Conservation (phyloP, 2,113 vertebrate species). For the Otolemur garnettii region DNA sequence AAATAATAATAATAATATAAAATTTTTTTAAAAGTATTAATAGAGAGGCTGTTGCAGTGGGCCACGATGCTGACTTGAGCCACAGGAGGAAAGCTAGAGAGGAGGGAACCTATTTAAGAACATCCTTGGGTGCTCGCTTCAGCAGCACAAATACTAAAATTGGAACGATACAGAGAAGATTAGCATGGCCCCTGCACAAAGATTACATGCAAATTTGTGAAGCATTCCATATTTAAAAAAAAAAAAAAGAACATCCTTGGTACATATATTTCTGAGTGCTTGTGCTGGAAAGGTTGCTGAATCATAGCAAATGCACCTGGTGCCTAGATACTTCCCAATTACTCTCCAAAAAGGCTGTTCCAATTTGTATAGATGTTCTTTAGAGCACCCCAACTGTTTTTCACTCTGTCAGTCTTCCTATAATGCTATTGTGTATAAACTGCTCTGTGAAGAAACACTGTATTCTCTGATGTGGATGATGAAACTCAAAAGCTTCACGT, state of each 20-base stretch:
- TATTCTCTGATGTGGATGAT: slow-evolving; percentile 34
- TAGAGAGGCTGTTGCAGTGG: background rate
- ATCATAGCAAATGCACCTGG: background rate
- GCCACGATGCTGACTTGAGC: background rate
- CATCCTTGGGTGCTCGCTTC: background rate
- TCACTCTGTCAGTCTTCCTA: background rate
- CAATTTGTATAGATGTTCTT: background rate
- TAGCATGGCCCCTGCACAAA: too few relatives aligned
- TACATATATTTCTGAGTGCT: background rate
- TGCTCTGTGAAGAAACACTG: background rate
- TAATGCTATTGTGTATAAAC: background rate
- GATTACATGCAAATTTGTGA: too few relatives aligned
- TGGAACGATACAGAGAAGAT: too few relatives aligned
- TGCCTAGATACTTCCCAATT: background rate
- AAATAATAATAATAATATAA: too few relatives aligned
- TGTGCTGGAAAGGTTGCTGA: background rate
- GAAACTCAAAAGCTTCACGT: slow-evolving; percentile 8
- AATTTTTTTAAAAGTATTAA: too few relatives aligned
- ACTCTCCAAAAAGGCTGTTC: background rate
- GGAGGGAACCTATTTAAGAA: background rate
- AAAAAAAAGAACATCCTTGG: background rate
- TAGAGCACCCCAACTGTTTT: background rate
- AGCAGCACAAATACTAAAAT: too few relatives aligned
- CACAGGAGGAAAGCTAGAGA: background rate
- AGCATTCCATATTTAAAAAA: too few relatives aligned